Evolutionary conservation across 2,888 invertebrate species (phyloP).

Genomic region (Rotaria socialis): DNA sequence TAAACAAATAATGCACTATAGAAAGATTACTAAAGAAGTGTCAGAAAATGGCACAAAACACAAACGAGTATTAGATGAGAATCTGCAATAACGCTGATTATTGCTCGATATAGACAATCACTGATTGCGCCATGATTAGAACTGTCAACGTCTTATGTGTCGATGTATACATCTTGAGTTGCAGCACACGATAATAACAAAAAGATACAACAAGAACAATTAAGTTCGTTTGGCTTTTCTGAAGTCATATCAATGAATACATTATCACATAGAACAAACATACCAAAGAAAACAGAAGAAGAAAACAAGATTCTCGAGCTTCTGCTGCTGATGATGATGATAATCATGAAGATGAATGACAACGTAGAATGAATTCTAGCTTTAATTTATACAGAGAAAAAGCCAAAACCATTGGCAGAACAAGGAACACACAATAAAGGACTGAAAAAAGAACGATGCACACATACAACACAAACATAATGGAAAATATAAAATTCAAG

Average conservation of each 20-base stretch:
- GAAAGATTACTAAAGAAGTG: background rate
- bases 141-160: constrained; percentile 23
- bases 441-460: background rate
- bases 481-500: background rate
- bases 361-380: background rate
- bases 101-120: background rate
- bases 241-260: background rate
- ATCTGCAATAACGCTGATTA: background rate
- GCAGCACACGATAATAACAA: background rate
- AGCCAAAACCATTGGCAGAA: background rate
- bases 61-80: background rate
- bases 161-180: background rate
- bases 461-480: background rate
- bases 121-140: background rate
- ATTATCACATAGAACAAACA: background rate
- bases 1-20: background rate
- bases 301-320: background rate
- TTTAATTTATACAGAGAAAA: background rate
- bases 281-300: background rate
- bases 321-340: background rate
- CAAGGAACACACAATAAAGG: background rate
- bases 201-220: constrained; percentile 6
- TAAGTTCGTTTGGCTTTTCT: background rate
- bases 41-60: background rate
- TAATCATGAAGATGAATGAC: background rate